Conservation (phyloP, 2,888 invertebrate genomes). For the Ormyrus rosae region DNA sequence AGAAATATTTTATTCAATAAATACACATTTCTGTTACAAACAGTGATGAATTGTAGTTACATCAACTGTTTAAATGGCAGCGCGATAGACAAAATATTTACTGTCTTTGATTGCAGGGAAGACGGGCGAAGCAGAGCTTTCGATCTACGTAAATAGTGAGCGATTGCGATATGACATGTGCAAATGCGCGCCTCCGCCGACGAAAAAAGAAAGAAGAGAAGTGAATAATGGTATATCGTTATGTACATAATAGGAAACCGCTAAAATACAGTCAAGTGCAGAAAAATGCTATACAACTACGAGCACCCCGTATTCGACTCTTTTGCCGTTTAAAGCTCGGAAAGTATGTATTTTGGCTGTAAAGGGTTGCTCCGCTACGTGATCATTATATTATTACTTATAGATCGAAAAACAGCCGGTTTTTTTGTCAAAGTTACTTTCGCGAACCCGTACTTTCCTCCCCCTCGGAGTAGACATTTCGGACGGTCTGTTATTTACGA, state of each 20-base stretch:
- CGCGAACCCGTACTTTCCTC: neutral
- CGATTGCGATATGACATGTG: constrained; percentile 4
- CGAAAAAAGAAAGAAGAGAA: constrained; percentile 24
- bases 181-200: constrained; percentile 10
- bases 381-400: constrained; percentile 42
- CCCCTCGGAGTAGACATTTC: too few relatives aligned
- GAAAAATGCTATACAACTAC: constrained; percentile 40
- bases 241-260: constrained; percentile 36
- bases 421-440: constrained; percentile 2
- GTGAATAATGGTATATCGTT: constrained; percentile 45
- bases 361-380: constrained; percentile 21
- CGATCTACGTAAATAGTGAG: neutral
- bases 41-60: too few relatives aligned
- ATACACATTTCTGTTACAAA: too few relatives aligned
- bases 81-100: too few relatives aligned
- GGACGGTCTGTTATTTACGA: too few relatives aligned
- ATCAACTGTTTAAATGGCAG: too few relatives aligned
- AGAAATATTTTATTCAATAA: too few relatives aligned
- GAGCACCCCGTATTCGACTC: constrained; percentile 33
- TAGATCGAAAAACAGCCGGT: constrained; percentile 19
- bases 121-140: too few relatives aligned
- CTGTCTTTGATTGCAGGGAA: too few relatives aligned
- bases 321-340: constrained; percentile 28
- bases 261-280: constrained; percentile 37
- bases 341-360: constrained; percentile 39